Conservation (phyloP, 2,888 invertebrate genomes). For the Ceratothoa steindachneri region DNA sequence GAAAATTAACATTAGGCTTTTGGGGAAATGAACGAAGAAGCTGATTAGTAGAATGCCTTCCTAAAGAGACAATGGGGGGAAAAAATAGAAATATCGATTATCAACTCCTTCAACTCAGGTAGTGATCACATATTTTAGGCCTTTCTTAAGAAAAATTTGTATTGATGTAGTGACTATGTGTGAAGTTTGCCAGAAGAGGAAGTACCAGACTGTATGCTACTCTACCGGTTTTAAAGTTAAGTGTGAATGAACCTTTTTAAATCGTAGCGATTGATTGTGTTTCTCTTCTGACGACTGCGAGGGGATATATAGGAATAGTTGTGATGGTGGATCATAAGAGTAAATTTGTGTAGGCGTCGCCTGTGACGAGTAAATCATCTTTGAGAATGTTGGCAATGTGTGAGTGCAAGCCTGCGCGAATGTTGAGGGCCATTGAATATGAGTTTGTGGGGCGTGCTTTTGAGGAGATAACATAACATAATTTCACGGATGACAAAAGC, state of each 20-base stretch:
- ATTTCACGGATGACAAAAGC: too few species aligned
- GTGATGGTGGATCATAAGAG: too few species aligned
- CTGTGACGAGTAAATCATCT: neutral
- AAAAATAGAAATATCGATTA: too few species aligned
- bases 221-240: too few species aligned
- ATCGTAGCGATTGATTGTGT: neutral
- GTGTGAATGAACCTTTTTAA: neutral
- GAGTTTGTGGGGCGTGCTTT: neutral
- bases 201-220: neutral
- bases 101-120: too few species aligned
- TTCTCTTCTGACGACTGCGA: neutral
- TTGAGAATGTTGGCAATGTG: neutral
- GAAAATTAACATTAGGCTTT: too few species aligned
- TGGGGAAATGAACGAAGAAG: too few species aligned
- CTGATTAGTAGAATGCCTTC: too few species aligned
- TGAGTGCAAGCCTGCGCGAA: neutral
- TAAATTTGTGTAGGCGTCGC: too few species aligned
- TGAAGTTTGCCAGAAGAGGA: neutral
- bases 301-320: neutral
- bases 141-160: neutral
- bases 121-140: too few species aligned
- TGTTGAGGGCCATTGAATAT: neutral
- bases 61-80: too few species aligned
- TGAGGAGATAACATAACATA: too few species aligned
- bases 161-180: neutral